A percentile compares a stretch with the other conserved stretches of the same genome.
Conservation (phyloP, 1,140 invertebrate genomes). For the Brachionus koreanus region DNA sequence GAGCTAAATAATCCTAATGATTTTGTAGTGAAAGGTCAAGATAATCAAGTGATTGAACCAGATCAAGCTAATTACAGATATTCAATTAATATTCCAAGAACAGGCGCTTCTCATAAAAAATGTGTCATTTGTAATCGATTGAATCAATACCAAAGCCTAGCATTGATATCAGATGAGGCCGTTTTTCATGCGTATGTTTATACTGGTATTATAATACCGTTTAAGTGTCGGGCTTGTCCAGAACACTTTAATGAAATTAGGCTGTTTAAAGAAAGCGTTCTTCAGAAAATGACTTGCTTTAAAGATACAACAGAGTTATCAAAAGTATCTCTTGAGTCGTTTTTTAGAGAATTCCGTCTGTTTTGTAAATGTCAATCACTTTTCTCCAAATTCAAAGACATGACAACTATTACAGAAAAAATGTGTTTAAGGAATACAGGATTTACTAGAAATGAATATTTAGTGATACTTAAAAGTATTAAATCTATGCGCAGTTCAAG, state of each 20-base stretch:
- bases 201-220: neutral
- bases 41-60: no score
- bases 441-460: neutral
- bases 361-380: neutral
- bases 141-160: neutral
- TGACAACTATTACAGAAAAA: neutral
- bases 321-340: no score
- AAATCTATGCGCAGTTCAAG: neutral
- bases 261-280: neutral
- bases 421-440: neutral
- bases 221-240: neutral
- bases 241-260: neutral
- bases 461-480: neutral
- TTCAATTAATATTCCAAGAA: no score
- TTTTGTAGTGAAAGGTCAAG: no score
- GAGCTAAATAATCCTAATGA: no score
- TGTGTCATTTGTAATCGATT: neutral
- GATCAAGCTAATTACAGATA: no score
- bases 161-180: neutral
- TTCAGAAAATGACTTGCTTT: no score
- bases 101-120: neutral
- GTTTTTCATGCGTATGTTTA: neutral
- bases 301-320: no score
- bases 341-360: neutral
- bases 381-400: neutral